A percentile compares a stretch with the other conserved stretches of the same genome.
phyloP scores from a whole-genome alignment of 2,113 vertebrate species.

The Capreolus pygargus region DNA sequence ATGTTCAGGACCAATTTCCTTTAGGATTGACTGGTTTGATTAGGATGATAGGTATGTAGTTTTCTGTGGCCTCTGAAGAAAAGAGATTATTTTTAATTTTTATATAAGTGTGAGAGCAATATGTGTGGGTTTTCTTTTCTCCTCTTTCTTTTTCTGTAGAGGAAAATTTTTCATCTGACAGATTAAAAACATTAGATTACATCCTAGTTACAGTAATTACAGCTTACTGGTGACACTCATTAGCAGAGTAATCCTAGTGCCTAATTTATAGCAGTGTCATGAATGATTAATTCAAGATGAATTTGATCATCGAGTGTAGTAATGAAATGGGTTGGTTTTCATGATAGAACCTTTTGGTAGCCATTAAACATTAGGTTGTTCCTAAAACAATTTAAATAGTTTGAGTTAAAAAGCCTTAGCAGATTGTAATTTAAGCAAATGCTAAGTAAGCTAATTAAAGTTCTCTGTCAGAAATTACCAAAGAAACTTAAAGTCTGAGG shows the following conservation, averaged over 20 bases:
- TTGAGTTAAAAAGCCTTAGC: background rate
- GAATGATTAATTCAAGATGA: conserved; percentile 10
- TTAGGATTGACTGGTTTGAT: background rate
- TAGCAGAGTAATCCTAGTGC: background rate
- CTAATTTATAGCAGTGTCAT: background rate
- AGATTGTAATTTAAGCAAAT: background rate
- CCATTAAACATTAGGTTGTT: background rate
- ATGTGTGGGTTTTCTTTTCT: background rate
- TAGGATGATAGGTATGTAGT: background rate
- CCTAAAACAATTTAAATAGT: background rate
- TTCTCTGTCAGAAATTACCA: background rate
- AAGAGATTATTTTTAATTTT: background rate
- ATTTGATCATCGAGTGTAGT: background rate
- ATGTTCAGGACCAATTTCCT: background rate
- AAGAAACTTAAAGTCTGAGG: background rate
- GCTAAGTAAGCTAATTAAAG: background rate
- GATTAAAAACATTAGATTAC: background rate
- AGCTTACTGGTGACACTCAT: background rate
- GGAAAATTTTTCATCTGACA: background rate
- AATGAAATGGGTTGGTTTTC: background rate
- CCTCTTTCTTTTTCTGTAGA: background rate
- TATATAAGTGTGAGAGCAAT: background rate
- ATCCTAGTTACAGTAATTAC: background rate
- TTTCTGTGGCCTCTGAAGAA: background rate
- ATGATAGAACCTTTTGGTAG: background rate